Evolutionary conservation across 2,888 invertebrate genomes (phyloP), one percentile per base, ranked within the genome.

Genomic region (Gandaritis pyraliata): DNA sequence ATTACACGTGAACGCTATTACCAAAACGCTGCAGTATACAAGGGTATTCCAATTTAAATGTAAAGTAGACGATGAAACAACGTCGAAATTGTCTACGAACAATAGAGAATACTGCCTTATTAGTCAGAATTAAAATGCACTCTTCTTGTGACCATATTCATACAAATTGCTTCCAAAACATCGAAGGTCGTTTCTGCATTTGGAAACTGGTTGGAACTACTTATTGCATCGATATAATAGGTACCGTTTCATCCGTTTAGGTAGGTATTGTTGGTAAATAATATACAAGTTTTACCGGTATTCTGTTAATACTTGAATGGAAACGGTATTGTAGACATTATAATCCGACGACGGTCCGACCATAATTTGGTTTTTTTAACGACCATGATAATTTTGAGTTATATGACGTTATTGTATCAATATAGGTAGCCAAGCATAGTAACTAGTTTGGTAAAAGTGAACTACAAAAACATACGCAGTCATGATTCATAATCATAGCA

Each of bases 181-280:
- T 23, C 55, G 59, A 59, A 64, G 59, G 64, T 56, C 59, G 56
- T 64, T 23, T 18, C 59, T 39, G 43, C 12, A 45, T 52, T 58
- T 18, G 47, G 55, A 51, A 59, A 63, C 58, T 49, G 18, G 64
- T 48, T 15, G 30, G 30, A 30, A 16, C 59, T 18, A 45, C 36
- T 51, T 61, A 54, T 43, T 29, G 48, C 43, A 15, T 41, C 52
- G 33, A 16, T 13, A 13, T 36, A 33, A 54, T n/a, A n/a, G n/a
- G n/a, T 48, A 45, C 57, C 43, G 48, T 49, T 61, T 12, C 39
- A 18, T 46, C 23, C 29, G 18, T 55, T 38, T 33, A 13, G 18
- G 45, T 33, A 13, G 18, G 45, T 47, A 29, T 47, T 47, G 29
- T 47, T 47, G 47, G 29, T 47, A 47, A 47, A 47, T 47, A 47